Conservation (phyloP, 2,797 vertebrate genomes). For the Apodemus agrarius region DNA sequence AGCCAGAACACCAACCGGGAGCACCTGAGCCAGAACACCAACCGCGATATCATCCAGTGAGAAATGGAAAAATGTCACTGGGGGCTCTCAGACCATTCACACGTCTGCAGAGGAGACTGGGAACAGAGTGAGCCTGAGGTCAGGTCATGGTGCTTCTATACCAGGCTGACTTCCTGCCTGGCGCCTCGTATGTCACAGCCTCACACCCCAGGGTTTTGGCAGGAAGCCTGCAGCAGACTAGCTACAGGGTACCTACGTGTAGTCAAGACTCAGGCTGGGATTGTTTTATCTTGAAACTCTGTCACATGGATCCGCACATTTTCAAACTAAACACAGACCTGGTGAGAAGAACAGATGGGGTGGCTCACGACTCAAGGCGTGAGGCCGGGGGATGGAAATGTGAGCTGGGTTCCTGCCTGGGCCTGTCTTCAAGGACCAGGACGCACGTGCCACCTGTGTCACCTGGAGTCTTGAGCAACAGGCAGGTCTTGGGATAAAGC, state of each 20-base stretch:
- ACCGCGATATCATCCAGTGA: not conserved
- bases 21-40: accelerated
- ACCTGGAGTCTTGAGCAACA: not conserved
- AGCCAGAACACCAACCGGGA: not conserved
- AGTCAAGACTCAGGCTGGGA: not conserved
- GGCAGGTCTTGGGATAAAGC: not conserved
- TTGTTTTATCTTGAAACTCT: not conserved
- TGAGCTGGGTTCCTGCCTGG: too few relatives aligned
- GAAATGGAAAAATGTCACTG: not conserved
- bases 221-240: not conserved
- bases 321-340: not conserved
- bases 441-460: not conserved
- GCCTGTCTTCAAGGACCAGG: not conserved
- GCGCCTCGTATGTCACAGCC: not conserved
- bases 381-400: too few relatives aligned
- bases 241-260: not conserved
- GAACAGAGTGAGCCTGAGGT: not conserved
- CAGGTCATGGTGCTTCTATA: not conserved
- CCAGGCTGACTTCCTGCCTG: not conserved
- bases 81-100: not conserved
- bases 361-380: not conserved
- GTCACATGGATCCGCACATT: not conserved
- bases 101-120: not conserved
- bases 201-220: not conserved
- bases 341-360: not conserved